Base-by-base conservation (phyloP, 2,797 vertebrate genomes). In the Apodemus agrarius region DNA sequence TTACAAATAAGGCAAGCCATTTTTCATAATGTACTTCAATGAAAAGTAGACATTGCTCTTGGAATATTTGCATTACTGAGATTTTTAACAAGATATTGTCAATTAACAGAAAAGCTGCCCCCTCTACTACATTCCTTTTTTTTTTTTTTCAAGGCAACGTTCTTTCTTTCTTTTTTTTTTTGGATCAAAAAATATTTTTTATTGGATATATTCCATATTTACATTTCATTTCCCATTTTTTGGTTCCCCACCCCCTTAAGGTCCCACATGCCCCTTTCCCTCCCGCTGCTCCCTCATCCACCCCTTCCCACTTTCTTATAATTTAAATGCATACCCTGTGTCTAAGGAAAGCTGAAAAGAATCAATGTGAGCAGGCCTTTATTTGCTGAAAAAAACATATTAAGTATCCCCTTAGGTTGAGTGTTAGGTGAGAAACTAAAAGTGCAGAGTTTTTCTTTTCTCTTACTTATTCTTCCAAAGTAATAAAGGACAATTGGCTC, bases 41-140 rank as follows among this genome's bases (percentile, higher is more conserved):
- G 86, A 95, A 88, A 93, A 91, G 24, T 82, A 84, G 21, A 91
- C 17, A 61, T 76, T 85, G 87, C 59, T 46, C 24, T 87, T 96
- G 72, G 80, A 91, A 90, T 95, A 74, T 93, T 93, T 93, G 54
- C 57, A 91, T 89, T 85, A 81, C 37, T 59, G 19, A 96, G 72
- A 89, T 43, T 49, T 93, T 89, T 87, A 92, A n/a, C 69, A 90
- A 93, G 22, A 19, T 88, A 92, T 54, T 94, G 97, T 87, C 52
- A 94, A 74, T 93, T 92, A 95, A 78, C 3, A 95, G 34, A 2
- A 90, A 93, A 76, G n/a, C 59, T 88, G 22, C 43, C 10, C 93
- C 93, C 17, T 81, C 26, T 87, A 21, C 52, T 86, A 46, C 74
- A 94, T 87, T 82, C n/a, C n/a, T n/a, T n/a, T n/a, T n/a, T n/a